phyloP scores from a whole-genome alignment of 2,113 vertebrate species.

The Paedocypris sp. region DNA sequence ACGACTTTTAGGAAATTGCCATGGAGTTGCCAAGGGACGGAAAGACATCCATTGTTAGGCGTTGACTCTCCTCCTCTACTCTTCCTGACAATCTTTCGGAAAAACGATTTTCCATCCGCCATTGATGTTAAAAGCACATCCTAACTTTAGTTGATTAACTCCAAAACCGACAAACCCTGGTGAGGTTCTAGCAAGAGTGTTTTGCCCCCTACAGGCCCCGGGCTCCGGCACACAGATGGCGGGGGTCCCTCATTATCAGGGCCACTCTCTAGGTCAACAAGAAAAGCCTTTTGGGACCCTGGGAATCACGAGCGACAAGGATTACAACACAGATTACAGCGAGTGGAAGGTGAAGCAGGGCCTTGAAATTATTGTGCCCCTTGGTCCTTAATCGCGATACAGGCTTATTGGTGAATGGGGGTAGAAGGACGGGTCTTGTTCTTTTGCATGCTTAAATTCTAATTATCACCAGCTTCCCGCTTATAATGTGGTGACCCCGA shows the following conservation, averaged over 20 bases:
- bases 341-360: constrained; percentile 37
- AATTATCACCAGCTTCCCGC: constrained; percentile 50
- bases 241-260: constrained; percentile 56
- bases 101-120: too few species aligned
- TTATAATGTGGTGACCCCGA: constrained; percentile 34
- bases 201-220: constrained; percentile 20
- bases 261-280: constrained; percentile 49
- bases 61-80: too few species aligned
- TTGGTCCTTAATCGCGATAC: constrained; percentile 46
- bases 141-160: too few species aligned
- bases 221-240: constrained; percentile 55
- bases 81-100: too few species aligned
- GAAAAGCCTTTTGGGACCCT: constrained; percentile 49
- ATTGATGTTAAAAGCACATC: too few species aligned
- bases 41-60: too few species aligned
- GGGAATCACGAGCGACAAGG: constrained; percentile 52
- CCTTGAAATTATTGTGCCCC: constrained; percentile 56
- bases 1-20: too few species aligned
- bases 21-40: too few species aligned
- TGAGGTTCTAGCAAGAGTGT: not conserved
- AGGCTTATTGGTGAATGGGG: constrained; percentile 34
- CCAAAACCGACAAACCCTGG: not conserved
- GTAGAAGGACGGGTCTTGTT: constrained; percentile 40
- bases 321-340: constrained; percentile 56
- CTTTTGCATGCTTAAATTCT: constrained; percentile 61